Conservation (phyloP, 2,113 vertebrate species). For the Muntiacus muntjak region DNA sequence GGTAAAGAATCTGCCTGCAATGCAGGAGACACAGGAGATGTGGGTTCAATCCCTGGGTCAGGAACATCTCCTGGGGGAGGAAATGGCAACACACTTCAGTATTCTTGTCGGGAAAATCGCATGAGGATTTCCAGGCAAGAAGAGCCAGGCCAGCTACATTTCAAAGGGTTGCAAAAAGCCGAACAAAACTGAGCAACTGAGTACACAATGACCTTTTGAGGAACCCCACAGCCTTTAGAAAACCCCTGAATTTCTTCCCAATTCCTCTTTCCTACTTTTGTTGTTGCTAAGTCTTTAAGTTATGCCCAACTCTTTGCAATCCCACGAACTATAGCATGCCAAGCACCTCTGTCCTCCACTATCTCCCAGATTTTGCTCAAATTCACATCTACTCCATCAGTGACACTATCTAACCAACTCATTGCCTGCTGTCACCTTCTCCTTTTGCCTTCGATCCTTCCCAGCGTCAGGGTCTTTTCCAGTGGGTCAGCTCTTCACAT, state of each 20-base stretch:
- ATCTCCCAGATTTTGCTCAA: neutral
- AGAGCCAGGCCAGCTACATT: neutral
- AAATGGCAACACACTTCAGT: neutral
- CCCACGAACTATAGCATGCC: neutral
- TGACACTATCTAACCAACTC: neutral
- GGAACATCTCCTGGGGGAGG: neutral
- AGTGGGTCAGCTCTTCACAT: neutral
- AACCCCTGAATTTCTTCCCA: neutral
- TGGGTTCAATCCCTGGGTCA: neutral
- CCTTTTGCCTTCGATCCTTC: neutral
- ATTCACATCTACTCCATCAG: neutral
- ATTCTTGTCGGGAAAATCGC: neutral
- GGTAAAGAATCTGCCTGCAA: neutral
- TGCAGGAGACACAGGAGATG: neutral
- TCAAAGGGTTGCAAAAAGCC: neutral
- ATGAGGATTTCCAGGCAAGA: neutral
- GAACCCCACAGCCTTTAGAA: neutral
- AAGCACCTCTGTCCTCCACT: neutral
- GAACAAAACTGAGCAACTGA: neutral
- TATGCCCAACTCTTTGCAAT: neutral
- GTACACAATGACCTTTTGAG: neutral
- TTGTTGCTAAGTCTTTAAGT: neutral
- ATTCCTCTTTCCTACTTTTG: neutral
- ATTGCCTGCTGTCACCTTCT: neutral
- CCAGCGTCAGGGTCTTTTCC: neutral